Evolutionary conservation across 1,140 invertebrate genomes (phyloP), one percentile per base, ranked within the genome.

Genomic region (Drosophila kurseongensis): DNA sequence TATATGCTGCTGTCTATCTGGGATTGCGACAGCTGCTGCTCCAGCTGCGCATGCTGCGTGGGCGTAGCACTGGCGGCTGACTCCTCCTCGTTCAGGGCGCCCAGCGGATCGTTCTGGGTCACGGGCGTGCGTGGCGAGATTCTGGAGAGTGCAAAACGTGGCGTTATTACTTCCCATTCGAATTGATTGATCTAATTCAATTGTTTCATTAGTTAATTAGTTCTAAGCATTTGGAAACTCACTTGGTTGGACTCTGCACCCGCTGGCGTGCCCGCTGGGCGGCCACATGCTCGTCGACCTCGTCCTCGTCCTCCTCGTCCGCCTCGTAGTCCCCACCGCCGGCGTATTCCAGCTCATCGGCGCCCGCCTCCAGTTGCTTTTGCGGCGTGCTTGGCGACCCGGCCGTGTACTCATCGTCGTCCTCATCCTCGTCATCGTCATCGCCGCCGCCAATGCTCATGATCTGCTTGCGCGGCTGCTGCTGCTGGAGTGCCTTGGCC

Each of bases 31-130:
- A 41, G 42, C 32, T 42, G 48, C 47, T 51, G 23, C n/a, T 75
- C 36, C 42, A 62, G 59, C n/a, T 69, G 51, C 29, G 18, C n/a
- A 18, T 76, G 69, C 54, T 69, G 62, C 14, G 52, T 65, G 45
- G 89, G 61, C 14, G 72, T 72, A 9, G 44, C 56, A 42, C 59
- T 72, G 38, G 88, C 54, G 8, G 57, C 54, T 0, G 60, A 57
- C 36, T 91, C 85, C 40, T 92, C 92, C 77, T 95, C 94, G 54
- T 94, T 93, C 42, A 98, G 93, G 29, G 97, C 97, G 9, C 97
- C 98, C 27, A 98, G 92, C 1, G 98, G 98, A 93, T 98, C 97
- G 91, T 98, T 98, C 90, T 97, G 95, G 2, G 97, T 96, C 1
- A 98, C 97, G 2, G 96, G 96, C 18, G 96, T 97, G 45, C 97